Percentiles rank a stretch among this genome's conserved stretches.
These are phyloP conservation scores for Ancistrus triradiatus DNA, from an alignment of 2,113 vertebrate genomes.

Conservation along the genomic window DNA sequence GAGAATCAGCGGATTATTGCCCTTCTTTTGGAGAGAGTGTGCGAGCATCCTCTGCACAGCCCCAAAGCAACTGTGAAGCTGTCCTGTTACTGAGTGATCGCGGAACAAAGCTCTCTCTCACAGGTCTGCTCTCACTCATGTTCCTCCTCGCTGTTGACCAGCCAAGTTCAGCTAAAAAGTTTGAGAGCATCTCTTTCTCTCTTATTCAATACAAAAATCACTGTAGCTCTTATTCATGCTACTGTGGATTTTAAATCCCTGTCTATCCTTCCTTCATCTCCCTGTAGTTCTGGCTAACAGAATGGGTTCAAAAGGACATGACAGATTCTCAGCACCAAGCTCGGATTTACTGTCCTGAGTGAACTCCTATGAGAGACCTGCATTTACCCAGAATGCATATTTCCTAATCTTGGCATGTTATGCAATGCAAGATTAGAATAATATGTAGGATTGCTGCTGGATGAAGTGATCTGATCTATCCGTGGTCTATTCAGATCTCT, in stretches of 20 bases:
- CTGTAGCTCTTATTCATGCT: not conserved
- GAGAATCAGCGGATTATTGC: constrained; percentile 36
- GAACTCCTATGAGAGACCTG: constrained; percentile 49
- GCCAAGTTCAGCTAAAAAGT: constrained; percentile 1
- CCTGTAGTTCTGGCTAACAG: constrained; percentile 1
- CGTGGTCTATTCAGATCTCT: constrained; percentile 52
- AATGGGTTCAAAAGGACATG: constrained; percentile 27
- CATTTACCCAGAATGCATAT: constrained; percentile 51
- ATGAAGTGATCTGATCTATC: constrained; percentile 54
- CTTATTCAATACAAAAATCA: constrained; percentile 17
- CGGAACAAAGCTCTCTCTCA: constrained; percentile 66
- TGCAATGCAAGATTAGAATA: constrained; percentile 41
- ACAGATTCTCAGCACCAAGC: constrained; percentile 18
- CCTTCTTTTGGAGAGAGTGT: constrained; percentile 11
- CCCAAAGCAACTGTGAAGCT: constrained; percentile 54
- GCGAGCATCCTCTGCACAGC: constrained; percentile 32
- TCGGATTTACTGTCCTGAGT: not conserved
- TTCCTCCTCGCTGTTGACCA: constrained; percentile 17
- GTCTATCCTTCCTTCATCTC: constrained; percentile 1
- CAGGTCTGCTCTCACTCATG: not conserved
- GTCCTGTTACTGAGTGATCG: constrained; percentile 73
- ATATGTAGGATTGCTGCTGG: constrained; percentile 48
- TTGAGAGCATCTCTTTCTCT: not conserved
- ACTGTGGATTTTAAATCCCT: no score
- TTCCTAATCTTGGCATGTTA: constrained; percentile 53